These are phyloP conservation scores for Noctuana brunneofusca DNA, from an alignment of 2,888 invertebrate genomes.

Conservation along the genomic window DNA sequence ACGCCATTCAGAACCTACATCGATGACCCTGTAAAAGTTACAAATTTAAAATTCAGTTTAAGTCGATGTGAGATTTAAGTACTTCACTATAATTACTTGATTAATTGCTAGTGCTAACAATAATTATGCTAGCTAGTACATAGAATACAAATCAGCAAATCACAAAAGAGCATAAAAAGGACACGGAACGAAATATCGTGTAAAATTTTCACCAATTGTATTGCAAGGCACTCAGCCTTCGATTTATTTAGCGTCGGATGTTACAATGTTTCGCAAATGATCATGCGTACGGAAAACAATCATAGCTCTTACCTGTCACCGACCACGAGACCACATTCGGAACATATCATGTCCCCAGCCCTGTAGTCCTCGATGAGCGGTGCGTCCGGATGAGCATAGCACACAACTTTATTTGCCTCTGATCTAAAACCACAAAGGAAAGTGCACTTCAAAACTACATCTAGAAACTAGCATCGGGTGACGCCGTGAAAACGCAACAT, in stretches of 20 bases:
- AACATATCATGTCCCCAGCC: constrained; percentile 99
- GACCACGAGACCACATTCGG: constrained; percentile 99
- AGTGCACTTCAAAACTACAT: constrained; percentile 49
- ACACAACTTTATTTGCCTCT: constrained; percentile 91
- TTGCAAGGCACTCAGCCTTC: constrained; percentile 26
- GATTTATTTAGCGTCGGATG: constrained; percentile 35
- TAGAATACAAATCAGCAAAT: neutral
- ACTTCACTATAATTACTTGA: no score
- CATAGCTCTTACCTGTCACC: constrained; percentile 91
- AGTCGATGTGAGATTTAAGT: neutral
- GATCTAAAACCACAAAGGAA: constrained; percentile 81
- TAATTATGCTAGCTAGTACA: no score
- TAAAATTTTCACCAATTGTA: neutral
- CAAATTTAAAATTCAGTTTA: neutral
- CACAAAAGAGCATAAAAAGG: neutral
- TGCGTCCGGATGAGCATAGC: constrained; percentile 97
- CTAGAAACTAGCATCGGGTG: constrained; percentile 58
- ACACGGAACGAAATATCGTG: neutral
- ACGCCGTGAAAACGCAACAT: constrained; percentile 42
- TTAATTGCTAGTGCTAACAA: no score
- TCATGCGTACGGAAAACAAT: constrained; percentile 13
- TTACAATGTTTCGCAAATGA: constrained; percentile 56
- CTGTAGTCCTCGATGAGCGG: constrained; percentile 98
- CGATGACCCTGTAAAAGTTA: constrained; percentile 90
- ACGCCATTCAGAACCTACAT: constrained; percentile 99